Evolutionary conservation across 2,113 vertebrate genomes (phyloP).

Genomic region (Tetraodon nigroviridis): DNA sequence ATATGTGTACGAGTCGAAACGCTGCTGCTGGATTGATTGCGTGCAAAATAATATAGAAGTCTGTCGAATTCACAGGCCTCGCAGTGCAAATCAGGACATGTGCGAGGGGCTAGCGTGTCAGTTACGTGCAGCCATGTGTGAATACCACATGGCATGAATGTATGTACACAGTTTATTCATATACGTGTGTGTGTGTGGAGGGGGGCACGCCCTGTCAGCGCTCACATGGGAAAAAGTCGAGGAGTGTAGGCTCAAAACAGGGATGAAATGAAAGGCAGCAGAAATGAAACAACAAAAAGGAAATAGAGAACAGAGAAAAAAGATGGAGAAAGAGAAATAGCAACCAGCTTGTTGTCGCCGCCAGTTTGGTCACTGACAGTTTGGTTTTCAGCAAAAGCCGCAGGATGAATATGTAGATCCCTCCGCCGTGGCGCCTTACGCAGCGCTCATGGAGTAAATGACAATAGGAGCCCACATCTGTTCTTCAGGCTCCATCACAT

Average conservation of each 20-base stretch:
- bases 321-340: constrained; percentile 39
- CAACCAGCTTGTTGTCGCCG: constrained; percentile 50
- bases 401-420: constrained; percentile 11
- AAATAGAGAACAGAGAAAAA: constrained; percentile 20
- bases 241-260: constrained; percentile 40
- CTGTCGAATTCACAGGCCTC: constrained; percentile 7
- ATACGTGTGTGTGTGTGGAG: constrained; percentile 39
- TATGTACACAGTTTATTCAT: constrained; percentile 29
- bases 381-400: constrained; percentile 6
- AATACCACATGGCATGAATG: constrained; percentile 40
- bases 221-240: constrained; percentile 50
- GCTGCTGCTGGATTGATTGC: too few species aligned
- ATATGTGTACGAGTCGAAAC: too few species aligned
- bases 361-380: constrained; percentile 32
- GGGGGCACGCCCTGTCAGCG: constrained; percentile 61
- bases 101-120: constrained; percentile 18
- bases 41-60: too few species aligned
- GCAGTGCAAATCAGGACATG: constrained; percentile 25
- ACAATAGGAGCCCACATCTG: constrained; percentile 15
- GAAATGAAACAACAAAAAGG: constrained; percentile 42
- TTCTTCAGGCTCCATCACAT: not conserved
- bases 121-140: constrained; percentile 46
- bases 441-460: not conserved
- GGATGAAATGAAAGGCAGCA: constrained; percentile 32
- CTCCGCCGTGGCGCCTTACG: not conserved